These are phyloP conservation scores for Drosophila atripex DNA, from an alignment of 2,888 invertebrate species.

Conservation along the genomic window DNA sequence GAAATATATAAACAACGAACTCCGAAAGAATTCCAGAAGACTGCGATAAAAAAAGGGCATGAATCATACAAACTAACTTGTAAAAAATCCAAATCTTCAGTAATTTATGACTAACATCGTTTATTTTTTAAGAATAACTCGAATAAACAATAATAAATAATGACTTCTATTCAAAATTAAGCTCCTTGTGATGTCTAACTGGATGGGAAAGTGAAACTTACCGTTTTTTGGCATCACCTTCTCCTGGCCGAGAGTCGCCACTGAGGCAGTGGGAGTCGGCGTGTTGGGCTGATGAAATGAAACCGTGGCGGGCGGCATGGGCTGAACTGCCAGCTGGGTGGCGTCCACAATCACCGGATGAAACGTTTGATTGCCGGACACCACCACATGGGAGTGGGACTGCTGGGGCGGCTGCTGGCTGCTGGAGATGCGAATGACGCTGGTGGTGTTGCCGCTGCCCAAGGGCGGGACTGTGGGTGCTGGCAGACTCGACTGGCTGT, in stretches of 20 bases:
- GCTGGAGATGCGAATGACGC: slow-evolving; percentile 93
- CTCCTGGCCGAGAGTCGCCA: slow-evolving; percentile 81
- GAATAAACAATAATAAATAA: no score
- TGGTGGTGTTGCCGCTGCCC: slow-evolving; percentile 85
- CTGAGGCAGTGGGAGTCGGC: slow-evolving; percentile 60
- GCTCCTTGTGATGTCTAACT: no score
- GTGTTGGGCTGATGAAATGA: slow-evolving; percentile 73
- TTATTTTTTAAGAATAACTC: no score
- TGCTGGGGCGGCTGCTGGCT: slow-evolving; percentile 78
- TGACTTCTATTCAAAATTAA: no score
- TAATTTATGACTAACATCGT: no score
- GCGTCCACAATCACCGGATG: slow-evolving; percentile 92
- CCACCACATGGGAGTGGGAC: slow-evolving; percentile 56
- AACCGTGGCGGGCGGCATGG: slow-evolving; percentile 68
- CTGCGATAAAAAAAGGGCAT: no score
- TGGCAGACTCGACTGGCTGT: slow-evolving; percentile 50
- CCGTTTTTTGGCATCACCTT: slow-evolving; percentile 85
- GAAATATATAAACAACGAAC: not conserved
- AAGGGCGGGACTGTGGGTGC: slow-evolving; percentile 65
- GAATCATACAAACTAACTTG: no score
- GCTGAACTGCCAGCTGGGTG: slow-evolving; percentile 86
- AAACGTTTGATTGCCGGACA: slow-evolving; percentile 79
- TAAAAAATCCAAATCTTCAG: no score
- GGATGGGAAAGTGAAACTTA: slow-evolving; percentile 53
- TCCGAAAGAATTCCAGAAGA: not conserved